phyloP scores from a whole-genome alignment of 2,888 invertebrate genomes.

The Agrochola litura region DNA sequence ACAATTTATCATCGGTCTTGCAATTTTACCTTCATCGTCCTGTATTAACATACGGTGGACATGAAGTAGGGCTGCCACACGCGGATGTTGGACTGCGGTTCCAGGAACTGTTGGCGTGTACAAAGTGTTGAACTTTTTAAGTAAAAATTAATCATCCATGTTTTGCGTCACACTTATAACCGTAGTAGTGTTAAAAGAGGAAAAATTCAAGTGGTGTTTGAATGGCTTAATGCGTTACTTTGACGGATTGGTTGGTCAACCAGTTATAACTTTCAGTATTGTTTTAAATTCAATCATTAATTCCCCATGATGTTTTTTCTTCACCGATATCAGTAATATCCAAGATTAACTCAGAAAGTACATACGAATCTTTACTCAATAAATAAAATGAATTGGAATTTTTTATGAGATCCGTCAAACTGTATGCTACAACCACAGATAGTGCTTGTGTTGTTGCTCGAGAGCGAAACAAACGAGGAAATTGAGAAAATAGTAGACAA shows the following conservation, averaged over 20 bases:
- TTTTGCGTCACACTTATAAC: background rate
- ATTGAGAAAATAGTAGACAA: background rate
- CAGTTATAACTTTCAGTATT: background rate
- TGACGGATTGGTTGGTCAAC: background rate
- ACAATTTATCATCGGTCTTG: constrained; percentile 69
- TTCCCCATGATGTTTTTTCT: background rate
- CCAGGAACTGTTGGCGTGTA: background rate
- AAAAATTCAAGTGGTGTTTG: background rate
- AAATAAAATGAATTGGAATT: background rate
- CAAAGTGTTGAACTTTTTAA: constrained; percentile 4
- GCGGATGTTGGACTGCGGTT: background rate
- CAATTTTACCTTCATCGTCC: constrained; percentile 70
- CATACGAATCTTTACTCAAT: background rate
- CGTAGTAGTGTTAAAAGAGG: background rate
- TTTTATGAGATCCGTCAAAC: background rate
- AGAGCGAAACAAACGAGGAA: background rate
- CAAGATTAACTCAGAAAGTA: background rate
- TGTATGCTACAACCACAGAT: background rate
- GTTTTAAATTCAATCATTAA: background rate
- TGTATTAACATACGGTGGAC: constrained; percentile 61
- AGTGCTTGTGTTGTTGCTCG: background rate
- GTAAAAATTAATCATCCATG: background rate
- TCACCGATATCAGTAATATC: background rate
- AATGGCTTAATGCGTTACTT: background rate
- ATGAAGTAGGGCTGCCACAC: constrained; percentile 29